Percentiles rank a stretch among this genome's conserved stretches.
phyloP scores from a whole-genome alignment of 2,113 vertebrate genomes.

The Rhodinocichla rosea region DNA sequence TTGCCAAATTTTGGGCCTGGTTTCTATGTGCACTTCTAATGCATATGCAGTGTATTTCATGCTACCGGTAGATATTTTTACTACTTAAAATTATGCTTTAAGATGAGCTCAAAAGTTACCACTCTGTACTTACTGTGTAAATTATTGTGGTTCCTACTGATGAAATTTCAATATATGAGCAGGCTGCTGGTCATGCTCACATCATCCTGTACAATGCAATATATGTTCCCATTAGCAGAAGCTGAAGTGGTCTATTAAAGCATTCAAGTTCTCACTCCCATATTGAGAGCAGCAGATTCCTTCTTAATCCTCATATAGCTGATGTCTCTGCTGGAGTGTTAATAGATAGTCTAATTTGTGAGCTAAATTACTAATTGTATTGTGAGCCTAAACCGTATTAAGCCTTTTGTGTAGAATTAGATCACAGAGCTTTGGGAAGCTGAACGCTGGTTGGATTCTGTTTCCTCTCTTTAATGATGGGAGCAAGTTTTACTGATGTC shows the following conservation, averaged over 20 bases:
- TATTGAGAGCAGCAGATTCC: conserved; percentile 8
- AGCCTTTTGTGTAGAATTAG: conserved; percentile 74
- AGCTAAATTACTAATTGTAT: conserved; percentile 80
- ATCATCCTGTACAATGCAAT: background rate
- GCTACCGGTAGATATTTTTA: background rate
- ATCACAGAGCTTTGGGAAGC: conserved; percentile 65
- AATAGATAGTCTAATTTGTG: conserved; percentile 81
- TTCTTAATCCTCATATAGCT: conserved; percentile 57
- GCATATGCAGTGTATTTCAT: background rate
- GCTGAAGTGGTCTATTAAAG: background rate
- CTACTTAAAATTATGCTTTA: background rate
- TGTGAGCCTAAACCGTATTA: conserved; percentile 76
- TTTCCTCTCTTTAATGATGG: background rate
- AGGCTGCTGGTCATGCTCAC: background rate
- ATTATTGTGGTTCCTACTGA: background rate
- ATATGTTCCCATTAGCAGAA: background rate
- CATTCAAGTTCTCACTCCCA: background rate
- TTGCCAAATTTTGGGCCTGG: background rate
- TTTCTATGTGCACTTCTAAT: background rate
- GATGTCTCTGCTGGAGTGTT: conserved; percentile 64
- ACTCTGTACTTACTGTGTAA: background rate
- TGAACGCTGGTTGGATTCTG: background rate
- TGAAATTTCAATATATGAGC: background rate
- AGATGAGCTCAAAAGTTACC: background rate
- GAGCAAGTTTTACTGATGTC: background rate